Conservation (phyloP, 2,797 vertebrate genomes). For the Brachymystax lenok region DNA sequence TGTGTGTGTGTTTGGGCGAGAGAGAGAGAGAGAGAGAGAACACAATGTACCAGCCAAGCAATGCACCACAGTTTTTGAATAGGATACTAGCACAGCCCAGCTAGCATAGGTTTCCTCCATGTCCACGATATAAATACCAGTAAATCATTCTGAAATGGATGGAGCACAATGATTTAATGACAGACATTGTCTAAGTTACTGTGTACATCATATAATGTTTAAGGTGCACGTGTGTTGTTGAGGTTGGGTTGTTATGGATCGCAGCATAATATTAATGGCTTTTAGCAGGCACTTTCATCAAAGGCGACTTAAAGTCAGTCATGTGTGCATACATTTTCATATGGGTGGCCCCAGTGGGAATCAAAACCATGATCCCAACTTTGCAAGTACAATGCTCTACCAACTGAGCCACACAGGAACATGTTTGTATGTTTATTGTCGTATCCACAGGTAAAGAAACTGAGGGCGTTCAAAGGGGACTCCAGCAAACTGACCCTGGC, state of each 20-base stretch:
- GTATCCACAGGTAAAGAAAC: slow-evolving; percentile 85
- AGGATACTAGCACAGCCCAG: background rate
- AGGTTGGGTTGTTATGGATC: background rate
- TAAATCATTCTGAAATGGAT: background rate
- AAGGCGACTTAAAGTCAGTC: background rate
- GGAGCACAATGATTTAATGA: background rate
- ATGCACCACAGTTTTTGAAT: slow-evolving; percentile 13
- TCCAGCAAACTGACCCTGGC: slow-evolving; percentile 91
- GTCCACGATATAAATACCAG: background rate
- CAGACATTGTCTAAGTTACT: background rate
- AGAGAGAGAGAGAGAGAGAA: background rate
- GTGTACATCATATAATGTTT: background rate
- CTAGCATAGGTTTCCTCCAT: no score
- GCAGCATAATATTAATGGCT: background rate
- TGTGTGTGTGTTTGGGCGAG: background rate
- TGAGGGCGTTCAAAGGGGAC: slow-evolving; percentile 89
- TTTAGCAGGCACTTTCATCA: background rate
- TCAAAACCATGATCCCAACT: no score
- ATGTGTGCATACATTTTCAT: background rate
- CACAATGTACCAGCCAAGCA: slow-evolving; percentile 18
- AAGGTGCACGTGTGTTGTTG: background rate
- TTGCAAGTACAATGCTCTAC: no score
- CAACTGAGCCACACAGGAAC: no score
- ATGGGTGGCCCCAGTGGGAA: background rate
- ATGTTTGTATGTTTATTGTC: background rate